phyloP scores from a whole-genome alignment of 2,797 vertebrate genomes.

The Ptychadena robeensis region DNA sequence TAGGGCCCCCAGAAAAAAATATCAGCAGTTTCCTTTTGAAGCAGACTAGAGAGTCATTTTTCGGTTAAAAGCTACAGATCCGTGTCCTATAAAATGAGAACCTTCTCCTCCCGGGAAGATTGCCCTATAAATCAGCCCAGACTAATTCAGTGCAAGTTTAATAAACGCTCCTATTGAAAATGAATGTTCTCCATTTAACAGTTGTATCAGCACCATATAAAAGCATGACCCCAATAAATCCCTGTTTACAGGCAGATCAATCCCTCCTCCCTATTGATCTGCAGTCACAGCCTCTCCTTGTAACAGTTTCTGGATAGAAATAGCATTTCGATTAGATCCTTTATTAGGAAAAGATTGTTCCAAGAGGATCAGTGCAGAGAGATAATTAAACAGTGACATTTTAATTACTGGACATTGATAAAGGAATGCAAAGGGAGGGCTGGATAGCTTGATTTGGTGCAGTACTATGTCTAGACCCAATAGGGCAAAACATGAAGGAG shows the following conservation, averaged over 20 bases:
- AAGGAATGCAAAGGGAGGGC: slow-evolving; percentile 78
- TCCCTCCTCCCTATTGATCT: slow-evolving; percentile 88
- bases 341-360: slow-evolving; percentile 86
- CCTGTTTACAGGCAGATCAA: slow-evolving; percentile 92
- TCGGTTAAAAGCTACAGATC: slow-evolving; percentile 76
- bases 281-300: slow-evolving; percentile 75
- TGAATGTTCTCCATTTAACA: slow-evolving; percentile 93
- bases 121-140: slow-evolving; percentile 84
- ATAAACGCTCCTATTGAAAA: slow-evolving; percentile 88
- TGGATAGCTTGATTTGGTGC: slow-evolving; percentile 22
- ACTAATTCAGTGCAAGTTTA: slow-evolving; percentile 87
- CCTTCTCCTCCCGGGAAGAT: slow-evolving; percentile 77
- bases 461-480: neutral
- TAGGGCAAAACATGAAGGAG: neutral
- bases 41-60: slow-evolving; percentile 67
- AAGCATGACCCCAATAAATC: slow-evolving; percentile 94
- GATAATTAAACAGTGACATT: slow-evolving; percentile 94
- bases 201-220: slow-evolving; percentile 91
- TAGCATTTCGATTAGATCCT: slow-evolving; percentile 88
- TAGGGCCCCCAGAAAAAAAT: slow-evolving; percentile 54
- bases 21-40: slow-evolving; percentile 63
- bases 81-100: slow-evolving; percentile 73
- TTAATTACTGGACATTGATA: slow-evolving; percentile 96
- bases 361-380: slow-evolving; percentile 79
- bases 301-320: slow-evolving; percentile 78